Conservation (phyloP, 2,888 invertebrate genomes). For the Platycheirus rosarum region DNA sequence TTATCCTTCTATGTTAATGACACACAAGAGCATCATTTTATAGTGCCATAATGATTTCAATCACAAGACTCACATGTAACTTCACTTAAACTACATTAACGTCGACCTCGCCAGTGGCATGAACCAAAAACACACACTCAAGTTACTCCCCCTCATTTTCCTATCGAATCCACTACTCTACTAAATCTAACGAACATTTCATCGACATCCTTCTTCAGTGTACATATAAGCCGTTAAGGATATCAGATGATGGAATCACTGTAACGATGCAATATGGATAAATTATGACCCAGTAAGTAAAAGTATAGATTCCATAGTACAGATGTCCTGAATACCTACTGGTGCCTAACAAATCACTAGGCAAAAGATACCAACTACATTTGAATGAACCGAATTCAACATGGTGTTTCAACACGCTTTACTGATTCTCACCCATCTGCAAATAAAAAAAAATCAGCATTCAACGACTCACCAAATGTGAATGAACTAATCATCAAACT, state of each 20-base stretch:
- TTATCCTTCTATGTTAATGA: no score
- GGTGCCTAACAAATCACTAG: constrained; percentile 5
- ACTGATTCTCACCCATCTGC: no score
- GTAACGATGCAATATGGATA: neutral
- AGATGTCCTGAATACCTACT: constrained; percentile 11
- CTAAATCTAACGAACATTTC: neutral
- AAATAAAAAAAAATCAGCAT: constrained; percentile 10
- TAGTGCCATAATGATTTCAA: neutral
- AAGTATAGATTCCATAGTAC: neutral
- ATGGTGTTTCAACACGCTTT: neutral
- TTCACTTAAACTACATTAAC: neutral
- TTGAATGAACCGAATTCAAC: constrained; percentile 9
- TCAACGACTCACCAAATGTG: constrained; percentile 19
- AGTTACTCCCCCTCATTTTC: no score
- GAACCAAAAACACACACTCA: neutral
- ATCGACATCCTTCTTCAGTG: constrained; percentile 4
- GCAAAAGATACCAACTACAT: neutral
- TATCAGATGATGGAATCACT: neutral
- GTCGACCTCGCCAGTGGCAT: neutral
- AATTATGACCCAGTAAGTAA: neutral
- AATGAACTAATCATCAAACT: constrained; percentile 37
- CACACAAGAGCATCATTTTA: no score
- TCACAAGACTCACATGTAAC: neutral
- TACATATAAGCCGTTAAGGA: neutral
- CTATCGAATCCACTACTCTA: no score